These are phyloP conservation scores for Hylaeus anthracinus DNA, from an alignment of 1,140 invertebrate genomes.

Conservation along the genomic window DNA sequence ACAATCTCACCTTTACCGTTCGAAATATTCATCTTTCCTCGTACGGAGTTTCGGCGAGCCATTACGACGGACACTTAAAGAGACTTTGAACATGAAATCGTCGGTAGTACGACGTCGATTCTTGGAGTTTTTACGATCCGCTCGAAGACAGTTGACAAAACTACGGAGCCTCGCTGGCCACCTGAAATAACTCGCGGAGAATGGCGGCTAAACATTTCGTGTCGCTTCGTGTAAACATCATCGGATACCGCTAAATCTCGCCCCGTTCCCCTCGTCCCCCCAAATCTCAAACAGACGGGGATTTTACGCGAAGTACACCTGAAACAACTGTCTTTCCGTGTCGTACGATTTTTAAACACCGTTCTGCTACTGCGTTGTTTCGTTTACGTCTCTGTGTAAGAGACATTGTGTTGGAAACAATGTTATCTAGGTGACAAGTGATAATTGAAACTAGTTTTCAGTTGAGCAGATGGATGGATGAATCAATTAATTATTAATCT, in stretches of 20 bases:
- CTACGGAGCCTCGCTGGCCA: slow-evolving; percentile 64
- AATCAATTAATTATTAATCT: too few relatives aligned
- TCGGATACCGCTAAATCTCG: slow-evolving; percentile 64
- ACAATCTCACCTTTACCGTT: background rate
- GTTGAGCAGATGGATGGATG: too few relatives aligned
- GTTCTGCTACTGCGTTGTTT: too few relatives aligned
- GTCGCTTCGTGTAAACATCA: slow-evolving; percentile 70
- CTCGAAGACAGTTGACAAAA: slow-evolving; percentile 68
- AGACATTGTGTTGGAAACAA: too few relatives aligned
- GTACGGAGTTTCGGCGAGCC: background rate
- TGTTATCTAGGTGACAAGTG: too few relatives aligned
- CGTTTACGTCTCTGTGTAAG: background rate
- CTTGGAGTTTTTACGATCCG: slow-evolving; percentile 56
- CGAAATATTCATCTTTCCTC: background rate
- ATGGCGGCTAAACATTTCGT: slow-evolving; percentile 71
- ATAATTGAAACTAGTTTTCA: too few relatives aligned
- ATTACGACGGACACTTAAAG: background rate
- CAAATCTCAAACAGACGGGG: slow-evolving; percentile 53
- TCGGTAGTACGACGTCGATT: slow-evolving; percentile 33
- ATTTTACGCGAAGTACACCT: slow-evolving; percentile 63
- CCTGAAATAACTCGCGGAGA: slow-evolving; percentile 75
- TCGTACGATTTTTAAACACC: slow-evolving; percentile 37
- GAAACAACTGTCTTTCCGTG: slow-evolving; percentile 67
- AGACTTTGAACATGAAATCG: background rate
- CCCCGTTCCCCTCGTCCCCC: slow-evolving; percentile 47